Evolutionary conservation across 2,113 vertebrate genomes (phyloP).

Genomic region (Archocentrus centrarchus): DNA sequence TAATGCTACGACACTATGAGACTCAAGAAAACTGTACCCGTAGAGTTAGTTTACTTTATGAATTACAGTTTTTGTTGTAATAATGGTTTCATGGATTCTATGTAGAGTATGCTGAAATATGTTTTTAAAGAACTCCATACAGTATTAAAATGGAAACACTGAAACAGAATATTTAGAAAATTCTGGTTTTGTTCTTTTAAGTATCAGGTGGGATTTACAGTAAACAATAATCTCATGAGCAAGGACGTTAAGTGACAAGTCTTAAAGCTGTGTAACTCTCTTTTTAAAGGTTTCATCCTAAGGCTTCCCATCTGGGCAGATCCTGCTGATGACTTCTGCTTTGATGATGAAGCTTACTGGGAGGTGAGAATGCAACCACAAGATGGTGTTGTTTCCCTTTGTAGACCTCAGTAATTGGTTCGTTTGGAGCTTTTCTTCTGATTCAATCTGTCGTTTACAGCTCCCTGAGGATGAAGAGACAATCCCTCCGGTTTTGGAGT

Average conservation of each 20-base stretch:
- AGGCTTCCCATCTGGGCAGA: conserved; percentile 92
- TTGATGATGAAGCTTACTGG: conserved; percentile 92
- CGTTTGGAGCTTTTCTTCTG: not conserved
- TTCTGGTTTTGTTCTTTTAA: too few relatives aligned
- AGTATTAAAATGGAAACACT: not conserved
- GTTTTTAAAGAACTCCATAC: too few relatives aligned
- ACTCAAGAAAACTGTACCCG: too few relatives aligned
- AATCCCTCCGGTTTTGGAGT: conserved; percentile 77
- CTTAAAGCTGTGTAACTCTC: not conserved
- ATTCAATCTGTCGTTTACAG: conserved; percentile 67
- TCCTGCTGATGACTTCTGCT: conserved; percentile 91
- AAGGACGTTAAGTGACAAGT: not conserved
- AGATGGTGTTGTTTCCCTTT: conserved; percentile 32
- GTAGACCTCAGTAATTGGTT: not conserved
- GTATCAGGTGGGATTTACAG: not conserved
- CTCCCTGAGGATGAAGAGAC: conserved; percentile 87
- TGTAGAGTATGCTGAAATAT: too few relatives aligned
- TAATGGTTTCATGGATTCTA: too few relatives aligned
- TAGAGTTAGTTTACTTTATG: too few relatives aligned
- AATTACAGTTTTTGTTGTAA: too few relatives aligned
- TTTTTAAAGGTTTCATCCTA: conserved; percentile 86
- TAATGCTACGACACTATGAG: not conserved
- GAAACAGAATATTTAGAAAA: too few relatives aligned
- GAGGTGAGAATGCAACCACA: conserved; percentile 84
- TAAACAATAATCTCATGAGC: not conserved